phyloP scores from a whole-genome alignment of 1,140 invertebrate genomes.

The Tyrophagus putrescentiae region DNA sequence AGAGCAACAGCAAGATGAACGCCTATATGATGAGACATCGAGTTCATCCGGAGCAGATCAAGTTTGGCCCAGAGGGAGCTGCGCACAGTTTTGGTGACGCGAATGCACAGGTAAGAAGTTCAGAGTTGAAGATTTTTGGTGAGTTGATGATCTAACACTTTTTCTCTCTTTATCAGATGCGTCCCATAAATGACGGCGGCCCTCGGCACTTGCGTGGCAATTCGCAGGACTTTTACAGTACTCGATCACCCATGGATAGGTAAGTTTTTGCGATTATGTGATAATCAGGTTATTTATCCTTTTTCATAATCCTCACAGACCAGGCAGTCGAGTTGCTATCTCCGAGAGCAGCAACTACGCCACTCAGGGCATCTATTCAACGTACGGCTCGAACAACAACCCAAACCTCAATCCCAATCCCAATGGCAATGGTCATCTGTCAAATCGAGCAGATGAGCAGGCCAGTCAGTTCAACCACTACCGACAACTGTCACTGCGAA shows the following conservation, averaged over 20 bases:
- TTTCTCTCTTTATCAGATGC: not conserved
- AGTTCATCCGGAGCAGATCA: conserved; percentile 6
- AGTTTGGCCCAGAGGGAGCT: too few species aligned
- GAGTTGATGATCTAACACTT: not conserved
- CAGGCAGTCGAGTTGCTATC: conserved; percentile 21
- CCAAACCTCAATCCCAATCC: not conserved
- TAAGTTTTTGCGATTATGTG: conserved; percentile 10
- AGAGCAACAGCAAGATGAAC: not conserved
- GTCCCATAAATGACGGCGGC: not conserved
- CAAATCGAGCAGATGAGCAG: not conserved
- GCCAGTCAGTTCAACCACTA: not conserved
- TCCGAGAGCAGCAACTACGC: conserved; percentile 11
- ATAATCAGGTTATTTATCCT: not conserved
- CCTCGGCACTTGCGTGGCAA: conserved; percentile 17
- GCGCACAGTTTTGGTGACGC: not conserved
- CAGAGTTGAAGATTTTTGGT: not conserved
- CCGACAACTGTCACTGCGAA: not conserved
- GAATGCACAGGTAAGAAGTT: not conserved
- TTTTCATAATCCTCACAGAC: conserved; percentile 11
- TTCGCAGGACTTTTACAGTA: conserved; percentile 12
- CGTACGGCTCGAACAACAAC: conserved; percentile 1
- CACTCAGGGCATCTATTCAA: conserved; percentile 6
- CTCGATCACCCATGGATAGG: conserved; percentile 15
- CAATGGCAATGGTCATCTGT: not conserved
- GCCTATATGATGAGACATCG: conserved; percentile 3